Evolutionary conservation across 2,113 vertebrate species (phyloP), one percentile per base, ranked within the genome.

Genomic region (Salvelinus alpinus): DNA sequence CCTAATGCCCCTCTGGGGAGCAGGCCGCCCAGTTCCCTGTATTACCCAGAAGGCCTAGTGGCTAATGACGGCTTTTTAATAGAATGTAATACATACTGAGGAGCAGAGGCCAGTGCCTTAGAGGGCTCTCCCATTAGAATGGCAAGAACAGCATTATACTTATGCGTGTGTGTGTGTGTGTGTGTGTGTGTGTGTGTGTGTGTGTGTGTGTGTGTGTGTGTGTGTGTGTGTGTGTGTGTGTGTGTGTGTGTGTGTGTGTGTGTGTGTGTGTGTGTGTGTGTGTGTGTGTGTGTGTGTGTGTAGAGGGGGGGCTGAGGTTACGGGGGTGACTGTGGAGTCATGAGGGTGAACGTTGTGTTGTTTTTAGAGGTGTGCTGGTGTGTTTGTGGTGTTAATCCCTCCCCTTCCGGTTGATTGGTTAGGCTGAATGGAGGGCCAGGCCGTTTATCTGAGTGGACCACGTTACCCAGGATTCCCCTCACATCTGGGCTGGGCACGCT

Each of bases 331-430:
- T 18, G 48, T 6, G 44, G 73, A 24, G 24, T 66, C 8, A 6
- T 22, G 20, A 34, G 67, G 78, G 38, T 31, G 75, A 83, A 77
- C 54, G 81, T 85, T 78, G 83, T 93, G 91, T 93, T 95, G 94
- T 86, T 89, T 91, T 79, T 86, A 79, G 84, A 93, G 91, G 94
- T 95, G 94, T 87, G 89, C 91, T 79, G 81, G 72, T 75, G 78
- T 88, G 84, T 96, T 95, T 93, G 92, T 93, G 93, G 92, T 90
- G 84, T 92, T 96, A 96, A 96, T 97, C 95, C 94, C 93, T 92
- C 93, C 90, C 80, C 88, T 91, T 87, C 83, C 89, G 94, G 92
- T 95, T 94, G 92, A 94, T 91, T 92, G 94, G 92, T 90, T 94
- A 94, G 88, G 89, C 89, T 95, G 94, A 96, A 96, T 95, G 91